Evolutionary conservation across 2,113 vertebrate species (phyloP).

Genomic region (Sterna hirundo): DNA sequence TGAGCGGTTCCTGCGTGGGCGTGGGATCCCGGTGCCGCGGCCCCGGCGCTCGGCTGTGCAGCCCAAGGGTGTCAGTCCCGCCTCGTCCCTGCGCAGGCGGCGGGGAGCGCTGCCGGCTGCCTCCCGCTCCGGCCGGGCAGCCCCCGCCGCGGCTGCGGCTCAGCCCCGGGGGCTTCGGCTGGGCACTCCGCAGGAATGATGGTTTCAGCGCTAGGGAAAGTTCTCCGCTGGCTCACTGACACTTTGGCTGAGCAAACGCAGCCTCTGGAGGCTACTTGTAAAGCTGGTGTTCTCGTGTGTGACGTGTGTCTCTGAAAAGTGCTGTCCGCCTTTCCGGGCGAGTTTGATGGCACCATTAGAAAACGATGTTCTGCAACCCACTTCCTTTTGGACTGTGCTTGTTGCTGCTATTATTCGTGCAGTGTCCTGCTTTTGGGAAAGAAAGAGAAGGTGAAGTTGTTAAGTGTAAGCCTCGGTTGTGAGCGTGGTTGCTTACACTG

Average conservation of each 20-base stretch:
- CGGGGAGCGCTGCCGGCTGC: background rate
- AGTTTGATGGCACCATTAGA: rapidly evolving
- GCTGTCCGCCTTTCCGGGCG: rapidly evolving
- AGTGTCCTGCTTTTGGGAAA: background rate
- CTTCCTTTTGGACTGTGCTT: background rate
- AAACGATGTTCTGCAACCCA: background rate
- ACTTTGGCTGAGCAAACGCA: rapidly evolving
- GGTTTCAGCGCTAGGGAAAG: background rate
- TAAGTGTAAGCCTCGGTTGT: background rate
- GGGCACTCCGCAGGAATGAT: rapidly evolving
- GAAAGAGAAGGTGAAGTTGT: too few relatives aligned
- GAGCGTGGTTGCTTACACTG: background rate
- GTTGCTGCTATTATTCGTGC: background rate
- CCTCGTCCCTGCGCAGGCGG: background rate
- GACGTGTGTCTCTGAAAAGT: background rate
- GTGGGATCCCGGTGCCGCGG: background rate
- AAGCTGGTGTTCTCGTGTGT: background rate
- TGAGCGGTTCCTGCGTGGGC: background rate
- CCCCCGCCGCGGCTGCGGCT: background rate
- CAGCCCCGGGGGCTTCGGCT: rapidly evolving
- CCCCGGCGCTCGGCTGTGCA: background rate
- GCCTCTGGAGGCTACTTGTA: too few relatives aligned
- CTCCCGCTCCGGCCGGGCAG: background rate
- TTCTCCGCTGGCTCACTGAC: background rate
- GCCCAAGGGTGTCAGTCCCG: background rate